phyloP scores from a whole-genome alignment of 1,140 invertebrate species.

The Sesamia nonagrioides region DNA sequence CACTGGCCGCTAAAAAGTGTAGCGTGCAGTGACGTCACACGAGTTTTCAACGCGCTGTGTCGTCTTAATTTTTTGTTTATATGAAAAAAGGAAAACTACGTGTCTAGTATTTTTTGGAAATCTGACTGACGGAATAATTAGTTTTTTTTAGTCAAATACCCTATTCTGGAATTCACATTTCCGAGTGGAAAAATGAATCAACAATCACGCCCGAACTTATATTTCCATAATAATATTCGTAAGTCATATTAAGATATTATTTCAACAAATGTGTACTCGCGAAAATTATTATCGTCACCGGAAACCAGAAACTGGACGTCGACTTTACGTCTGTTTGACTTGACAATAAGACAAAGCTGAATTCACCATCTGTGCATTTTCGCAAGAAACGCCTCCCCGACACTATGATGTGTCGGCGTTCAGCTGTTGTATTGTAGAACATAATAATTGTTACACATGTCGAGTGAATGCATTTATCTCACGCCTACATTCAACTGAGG shows the following conservation, averaged over 20 bases:
- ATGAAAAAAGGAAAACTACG: too few relatives aligned
- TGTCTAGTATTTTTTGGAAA: too few relatives aligned
- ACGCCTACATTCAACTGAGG: constrained; percentile 6
- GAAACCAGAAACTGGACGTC: constrained; percentile 7
- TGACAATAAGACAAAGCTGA: constrained; percentile 26
- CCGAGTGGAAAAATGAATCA: neutral
- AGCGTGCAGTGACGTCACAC: too few relatives aligned
- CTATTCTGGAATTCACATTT: neutral
- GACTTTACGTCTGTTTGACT: constrained; percentile 23
- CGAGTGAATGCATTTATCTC: constrained; percentile 33
- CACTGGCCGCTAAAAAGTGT: too few relatives aligned
- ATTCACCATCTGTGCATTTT: constrained; percentile 40
- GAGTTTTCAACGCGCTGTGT: too few relatives aligned
- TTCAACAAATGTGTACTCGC: neutral
- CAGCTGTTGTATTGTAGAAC: constrained; percentile 32
- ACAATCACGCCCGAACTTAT: neutral
- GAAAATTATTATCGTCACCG: constrained; percentile 16
- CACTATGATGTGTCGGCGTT: neutral
- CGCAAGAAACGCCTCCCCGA: neutral
- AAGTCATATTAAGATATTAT: neutral
- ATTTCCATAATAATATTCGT: neutral
- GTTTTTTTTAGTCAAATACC: too few relatives aligned
- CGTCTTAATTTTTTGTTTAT: too few relatives aligned
- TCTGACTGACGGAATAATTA: too few relatives aligned
- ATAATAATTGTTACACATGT: constrained; percentile 39